These are phyloP conservation scores for Tachina fera DNA, from an alignment of 2,888 invertebrate species.

Conservation along the genomic window DNA sequence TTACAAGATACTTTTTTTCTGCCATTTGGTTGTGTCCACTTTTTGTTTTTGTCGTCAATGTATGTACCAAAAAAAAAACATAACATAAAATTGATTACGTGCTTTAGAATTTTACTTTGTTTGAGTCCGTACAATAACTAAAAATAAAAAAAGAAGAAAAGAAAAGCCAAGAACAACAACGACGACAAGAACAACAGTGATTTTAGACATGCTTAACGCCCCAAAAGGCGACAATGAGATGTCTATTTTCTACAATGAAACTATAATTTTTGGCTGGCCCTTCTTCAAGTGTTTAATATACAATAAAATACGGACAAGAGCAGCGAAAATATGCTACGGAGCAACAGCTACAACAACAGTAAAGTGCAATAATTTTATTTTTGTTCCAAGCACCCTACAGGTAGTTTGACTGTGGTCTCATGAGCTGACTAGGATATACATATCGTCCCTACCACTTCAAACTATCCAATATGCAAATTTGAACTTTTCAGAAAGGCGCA, in stretches of 20 bases:
- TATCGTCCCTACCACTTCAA: too few relatives aligned
- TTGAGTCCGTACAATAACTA: slow-evolving; percentile 54
- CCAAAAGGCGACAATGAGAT: slow-evolving; percentile 74
- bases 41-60: slow-evolving; percentile 55
- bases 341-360: slow-evolving; percentile 27
- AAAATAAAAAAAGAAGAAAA: slow-evolving; percentile 15
- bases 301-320: slow-evolving; percentile 39
- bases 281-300: slow-evolving; percentile 66
- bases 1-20: slow-evolving; percentile 56
- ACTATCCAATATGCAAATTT: too few relatives aligned
- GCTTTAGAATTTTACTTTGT: slow-evolving; percentile 59
- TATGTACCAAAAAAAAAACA: slow-evolving; percentile 19
- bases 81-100: slow-evolving; percentile 69
- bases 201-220: slow-evolving; percentile 72
- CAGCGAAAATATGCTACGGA: slow-evolving; percentile 37
- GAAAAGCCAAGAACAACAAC: slow-evolving; percentile 72
- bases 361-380: slow-evolving; percentile 48
- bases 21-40: slow-evolving; percentile 34
- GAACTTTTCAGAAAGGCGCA: too few relatives aligned
- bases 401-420: background rate
- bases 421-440: background rate
- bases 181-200: slow-evolving; percentile 79
- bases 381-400: slow-evolving; percentile 28
- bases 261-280: slow-evolving; percentile 70
- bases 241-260: slow-evolving; percentile 73